These are phyloP conservation scores for Torymus auratus DNA, from an alignment of 2,888 invertebrate genomes.

Conservation along the genomic window DNA sequence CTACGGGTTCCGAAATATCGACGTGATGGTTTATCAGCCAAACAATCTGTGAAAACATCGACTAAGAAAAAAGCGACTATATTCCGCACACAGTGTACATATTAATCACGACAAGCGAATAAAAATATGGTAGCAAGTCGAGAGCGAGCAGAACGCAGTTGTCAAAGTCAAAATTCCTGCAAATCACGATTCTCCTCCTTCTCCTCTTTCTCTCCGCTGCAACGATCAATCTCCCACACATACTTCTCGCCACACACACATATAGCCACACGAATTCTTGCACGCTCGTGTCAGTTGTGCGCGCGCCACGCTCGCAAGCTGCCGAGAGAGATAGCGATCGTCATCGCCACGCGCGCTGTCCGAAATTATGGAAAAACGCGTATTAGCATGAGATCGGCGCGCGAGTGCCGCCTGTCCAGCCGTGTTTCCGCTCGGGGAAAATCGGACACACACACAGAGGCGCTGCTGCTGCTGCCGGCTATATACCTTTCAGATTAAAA, in stretches of 20 bases:
- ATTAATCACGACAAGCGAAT: conserved; percentile 26
- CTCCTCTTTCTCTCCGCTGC: background rate
- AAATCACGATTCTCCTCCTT: conserved; percentile 22
- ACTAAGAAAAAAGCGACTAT: no score
- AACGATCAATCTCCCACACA: conserved; percentile 11
- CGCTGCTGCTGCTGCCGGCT: background rate
- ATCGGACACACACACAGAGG: background rate
- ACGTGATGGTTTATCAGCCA: no score
- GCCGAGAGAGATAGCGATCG: conserved; percentile 16
- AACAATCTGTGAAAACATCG: no score
- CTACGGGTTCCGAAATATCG: no score
- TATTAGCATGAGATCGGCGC: background rate
- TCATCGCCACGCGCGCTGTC: background rate
- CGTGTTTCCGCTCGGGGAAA: background rate
- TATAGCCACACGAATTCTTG: no score
- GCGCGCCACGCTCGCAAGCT: background rate
- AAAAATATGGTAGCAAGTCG: background rate
- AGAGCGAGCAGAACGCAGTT: conserved; percentile 20
- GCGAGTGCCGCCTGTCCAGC: conserved; percentile 21
- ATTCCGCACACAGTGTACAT: background rate
- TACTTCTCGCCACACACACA: no score
- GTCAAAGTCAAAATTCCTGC: conserved; percentile 40
- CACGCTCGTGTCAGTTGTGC: no score
- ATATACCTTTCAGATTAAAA: conserved; percentile 66
- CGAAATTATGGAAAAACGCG: conserved; percentile 17